A percentile compares a stretch with the other conserved stretches of the same genome.
Evolutionary conservation across 2,888 invertebrate species (phyloP).

Genomic region (Magallana nippona): DNA sequence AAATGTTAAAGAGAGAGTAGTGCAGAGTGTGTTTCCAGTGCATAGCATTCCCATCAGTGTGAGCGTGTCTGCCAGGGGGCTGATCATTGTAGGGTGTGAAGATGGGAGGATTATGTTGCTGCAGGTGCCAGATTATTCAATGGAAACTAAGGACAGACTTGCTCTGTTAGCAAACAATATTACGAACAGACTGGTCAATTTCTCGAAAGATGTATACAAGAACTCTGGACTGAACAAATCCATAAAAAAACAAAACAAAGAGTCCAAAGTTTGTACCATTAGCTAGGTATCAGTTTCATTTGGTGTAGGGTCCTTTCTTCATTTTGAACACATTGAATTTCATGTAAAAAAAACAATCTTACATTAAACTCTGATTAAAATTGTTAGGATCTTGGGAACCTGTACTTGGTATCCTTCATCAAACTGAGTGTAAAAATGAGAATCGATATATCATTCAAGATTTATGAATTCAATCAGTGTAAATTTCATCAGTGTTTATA

Average conservation of each 20-base stretch:
- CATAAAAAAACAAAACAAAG: neutral
- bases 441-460: no score
- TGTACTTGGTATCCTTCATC: no score
- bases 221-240: neutral
- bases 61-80: slow-evolving; percentile 53
- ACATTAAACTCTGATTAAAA: no score
- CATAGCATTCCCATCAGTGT: slow-evolving; percentile 64
- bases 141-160: neutral
- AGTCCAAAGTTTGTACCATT: slow-evolving; percentile 7
- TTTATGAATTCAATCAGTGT: no score
- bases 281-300: neutral
- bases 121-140: slow-evolving; percentile 50
- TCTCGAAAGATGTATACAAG: neutral
- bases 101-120: slow-evolving; percentile 67
- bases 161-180: neutral
- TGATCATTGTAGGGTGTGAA: slow-evolving; percentile 63
- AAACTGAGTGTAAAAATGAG: no score
- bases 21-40: slow-evolving; percentile 58
- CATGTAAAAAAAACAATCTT: no score
- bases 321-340: no score
- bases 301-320: neutral
- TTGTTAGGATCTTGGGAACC: no score
- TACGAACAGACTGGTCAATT: neutral
- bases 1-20: slow-evolving; percentile 46
- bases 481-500: no score